phyloP scores from a whole-genome alignment of 2,797 vertebrate genomes.

The Sternotherus odoratus region DNA sequence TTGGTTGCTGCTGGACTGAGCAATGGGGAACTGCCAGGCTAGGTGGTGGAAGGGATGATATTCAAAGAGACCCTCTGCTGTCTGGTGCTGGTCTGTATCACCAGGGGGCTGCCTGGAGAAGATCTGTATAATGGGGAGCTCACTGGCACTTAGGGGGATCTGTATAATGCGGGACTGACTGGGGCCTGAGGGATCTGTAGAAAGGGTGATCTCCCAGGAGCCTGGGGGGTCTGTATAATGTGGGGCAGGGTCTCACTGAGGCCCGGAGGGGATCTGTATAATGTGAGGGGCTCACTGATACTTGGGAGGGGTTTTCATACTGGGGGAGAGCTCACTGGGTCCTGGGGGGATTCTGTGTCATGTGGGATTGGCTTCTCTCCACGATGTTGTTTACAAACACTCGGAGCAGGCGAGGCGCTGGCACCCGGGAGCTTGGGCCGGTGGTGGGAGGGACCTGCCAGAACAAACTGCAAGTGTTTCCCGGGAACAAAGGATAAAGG shows the following conservation, averaged over 20 bases:
- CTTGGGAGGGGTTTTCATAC: neutral
- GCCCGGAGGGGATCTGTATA: neutral
- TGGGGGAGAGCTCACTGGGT: neutral
- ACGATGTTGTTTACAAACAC: conserved; percentile 22
- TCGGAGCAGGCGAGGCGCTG: neutral
- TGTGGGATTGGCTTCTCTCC: neutral
- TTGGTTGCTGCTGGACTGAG: neutral
- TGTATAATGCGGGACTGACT: too few relatives aligned
- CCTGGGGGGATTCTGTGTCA: neutral
- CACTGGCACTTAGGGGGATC: too few relatives aligned
- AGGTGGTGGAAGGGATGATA: neutral
- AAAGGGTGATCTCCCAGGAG: too few relatives aligned
- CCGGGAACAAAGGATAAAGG: conserved; percentile 35
- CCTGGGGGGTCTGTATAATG: too few relatives aligned
- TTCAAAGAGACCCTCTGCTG: neutral
- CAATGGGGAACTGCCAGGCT: neutral
- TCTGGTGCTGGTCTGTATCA: too few relatives aligned
- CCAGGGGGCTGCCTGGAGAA: too few relatives aligned
- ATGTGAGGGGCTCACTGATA: neutral
- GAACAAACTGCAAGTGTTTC: conserved; percentile 35
- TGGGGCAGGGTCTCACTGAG: neutral
- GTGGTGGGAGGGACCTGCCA: neutral
- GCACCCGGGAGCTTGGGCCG: neutral
- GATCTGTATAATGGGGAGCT: too few relatives aligned
- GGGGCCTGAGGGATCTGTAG: too few relatives aligned